Evolutionary conservation across 2,797 vertebrate species (phyloP).

Genomic region (Pogoniulus pusillus): DNA sequence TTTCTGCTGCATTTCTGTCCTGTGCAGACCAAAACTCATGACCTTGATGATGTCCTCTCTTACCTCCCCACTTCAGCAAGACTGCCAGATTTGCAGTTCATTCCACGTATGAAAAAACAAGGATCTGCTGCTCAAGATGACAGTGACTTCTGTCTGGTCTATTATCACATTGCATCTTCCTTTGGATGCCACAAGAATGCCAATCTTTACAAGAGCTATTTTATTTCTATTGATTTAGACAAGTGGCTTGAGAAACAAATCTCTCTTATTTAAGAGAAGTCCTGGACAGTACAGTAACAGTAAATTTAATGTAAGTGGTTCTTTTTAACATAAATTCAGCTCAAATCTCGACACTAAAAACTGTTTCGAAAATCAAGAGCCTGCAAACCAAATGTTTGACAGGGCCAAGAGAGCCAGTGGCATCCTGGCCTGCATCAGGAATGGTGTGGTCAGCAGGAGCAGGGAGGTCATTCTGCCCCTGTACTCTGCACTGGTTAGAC

Average conservation of each 20-base stretch:
- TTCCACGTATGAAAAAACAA: neutral
- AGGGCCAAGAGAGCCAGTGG: too few relatives aligned
- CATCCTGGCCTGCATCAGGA: too few relatives aligned
- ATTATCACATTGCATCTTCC: neutral
- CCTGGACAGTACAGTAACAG: neutral
- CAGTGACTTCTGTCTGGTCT: neutral
- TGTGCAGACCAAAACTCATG: neutral
- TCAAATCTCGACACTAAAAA: neutral
- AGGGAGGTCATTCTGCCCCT: too few relatives aligned
- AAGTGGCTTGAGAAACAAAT: neutral
- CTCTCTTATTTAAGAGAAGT: neutral
- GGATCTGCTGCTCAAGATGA: neutral
- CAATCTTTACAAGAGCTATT: neutral
- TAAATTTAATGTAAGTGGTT: neutral
- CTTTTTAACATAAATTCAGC: neutral
- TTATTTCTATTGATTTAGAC: neutral
- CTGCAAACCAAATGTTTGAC: neutral
- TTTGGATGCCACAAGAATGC: neutral
- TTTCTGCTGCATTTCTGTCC: neutral
- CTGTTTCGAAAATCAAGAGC: neutral
- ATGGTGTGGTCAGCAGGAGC: too few relatives aligned
- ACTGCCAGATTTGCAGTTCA: neutral
- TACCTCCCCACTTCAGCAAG: neutral
- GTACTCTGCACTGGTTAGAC: too few relatives aligned
- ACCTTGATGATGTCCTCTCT: neutral